phyloP scores from a whole-genome alignment of 2,888 invertebrate species.

The Cerastis rubricosa region DNA sequence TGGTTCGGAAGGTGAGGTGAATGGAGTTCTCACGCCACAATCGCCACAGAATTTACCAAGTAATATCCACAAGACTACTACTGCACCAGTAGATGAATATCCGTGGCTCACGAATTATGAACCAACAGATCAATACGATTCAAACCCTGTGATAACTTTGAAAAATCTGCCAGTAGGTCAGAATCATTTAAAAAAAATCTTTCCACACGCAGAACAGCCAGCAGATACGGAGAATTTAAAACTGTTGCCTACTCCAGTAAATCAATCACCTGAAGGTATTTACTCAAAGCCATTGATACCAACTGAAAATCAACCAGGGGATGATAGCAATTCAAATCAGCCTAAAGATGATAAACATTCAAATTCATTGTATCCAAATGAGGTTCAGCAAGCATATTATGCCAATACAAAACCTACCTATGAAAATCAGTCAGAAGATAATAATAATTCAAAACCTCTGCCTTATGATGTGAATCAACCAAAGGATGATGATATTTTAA shows the following conservation, averaged over 20 bases:
- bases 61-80: background rate
- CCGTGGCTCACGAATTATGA: constrained; percentile 1
- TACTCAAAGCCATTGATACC: background rate
- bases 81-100: constrained; percentile 16
- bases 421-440: background rate
- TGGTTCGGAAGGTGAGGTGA: background rate
- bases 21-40: background rate
- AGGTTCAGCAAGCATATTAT: background rate
- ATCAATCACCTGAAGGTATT: background rate
- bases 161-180: background rate
- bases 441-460: background rate
- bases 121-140: background rate
- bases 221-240: background rate
- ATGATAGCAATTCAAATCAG: background rate
- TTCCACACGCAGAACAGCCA: background rate
- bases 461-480: background rate
- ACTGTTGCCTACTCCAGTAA: background rate
- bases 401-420: background rate
- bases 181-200: background rate
- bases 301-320: background rate
- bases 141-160: background rate
- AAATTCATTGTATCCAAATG: background rate
- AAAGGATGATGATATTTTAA: background rate
- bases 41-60: background rate
- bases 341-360: background rate